phyloP scores from a whole-genome alignment of 1,140 invertebrate species.

The Apis florea region DNA sequence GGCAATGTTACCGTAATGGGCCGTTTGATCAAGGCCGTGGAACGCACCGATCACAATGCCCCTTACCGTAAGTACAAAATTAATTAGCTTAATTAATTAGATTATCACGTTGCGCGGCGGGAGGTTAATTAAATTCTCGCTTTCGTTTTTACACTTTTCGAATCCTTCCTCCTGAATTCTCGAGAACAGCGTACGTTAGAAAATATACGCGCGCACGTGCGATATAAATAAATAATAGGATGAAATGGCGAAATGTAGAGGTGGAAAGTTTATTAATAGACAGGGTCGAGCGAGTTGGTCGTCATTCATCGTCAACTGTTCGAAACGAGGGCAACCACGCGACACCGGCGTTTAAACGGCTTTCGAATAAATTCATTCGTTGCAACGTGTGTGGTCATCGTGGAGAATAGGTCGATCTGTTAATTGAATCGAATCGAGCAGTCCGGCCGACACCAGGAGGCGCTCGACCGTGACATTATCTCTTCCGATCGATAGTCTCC shows the following conservation, averaged over 20 bases:
- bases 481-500: slow-evolving; percentile 35
- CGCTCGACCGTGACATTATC: slow-evolving; percentile 41
- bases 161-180: background rate
- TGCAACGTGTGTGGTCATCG: background rate
- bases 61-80: slow-evolving; percentile 78
- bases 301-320: background rate
- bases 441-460: background rate
- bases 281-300: background rate
- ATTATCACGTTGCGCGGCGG: no score
- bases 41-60: slow-evolving; percentile 74
- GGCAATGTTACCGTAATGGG: slow-evolving; percentile 80
- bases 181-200: no score
- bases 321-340: slow-evolving; percentile 12
- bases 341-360: background rate
- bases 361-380: slow-evolving; percentile 15
- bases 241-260: background rate
- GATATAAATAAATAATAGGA: background rate
- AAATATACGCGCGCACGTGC: background rate
- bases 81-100: slow-evolving; percentile 18
- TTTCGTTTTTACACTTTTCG: background rate
- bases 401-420: slow-evolving; percentile 29
- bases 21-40: slow-evolving; percentile 75
- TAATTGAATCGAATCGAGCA: slow-evolving; percentile 47
- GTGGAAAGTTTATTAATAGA: background rate
- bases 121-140: background rate